Conservation (phyloP, 2,113 vertebrate species). For the Colaptes auratus region DNA sequence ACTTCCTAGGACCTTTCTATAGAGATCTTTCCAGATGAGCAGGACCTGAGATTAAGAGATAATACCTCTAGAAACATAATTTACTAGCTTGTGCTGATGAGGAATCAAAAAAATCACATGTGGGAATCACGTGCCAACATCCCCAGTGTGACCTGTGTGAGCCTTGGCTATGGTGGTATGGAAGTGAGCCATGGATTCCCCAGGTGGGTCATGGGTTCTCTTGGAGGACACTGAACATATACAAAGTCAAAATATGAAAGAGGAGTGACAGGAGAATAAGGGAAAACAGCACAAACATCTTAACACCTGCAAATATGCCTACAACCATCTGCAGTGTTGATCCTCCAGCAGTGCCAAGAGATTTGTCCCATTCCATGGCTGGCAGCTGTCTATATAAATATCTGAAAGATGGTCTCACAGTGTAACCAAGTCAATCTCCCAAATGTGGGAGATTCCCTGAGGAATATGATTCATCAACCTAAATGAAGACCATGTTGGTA, state of each 20-base stretch:
- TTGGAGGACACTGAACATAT: not conserved
- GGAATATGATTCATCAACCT: not conserved
- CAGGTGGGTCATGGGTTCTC: not conserved
- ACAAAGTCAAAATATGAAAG: not conserved
- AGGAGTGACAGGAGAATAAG: not conserved
- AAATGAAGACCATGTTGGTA: accelerated
- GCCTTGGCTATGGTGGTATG: not conserved
- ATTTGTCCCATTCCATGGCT: not conserved
- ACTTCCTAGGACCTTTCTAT: not conserved
- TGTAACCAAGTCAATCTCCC: not conserved
- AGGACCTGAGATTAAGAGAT: not conserved
- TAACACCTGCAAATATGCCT: not conserved
- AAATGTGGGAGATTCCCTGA: not conserved
- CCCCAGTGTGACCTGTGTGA: not conserved
- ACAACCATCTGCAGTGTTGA: not conserved
- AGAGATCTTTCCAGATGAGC: not conserved
- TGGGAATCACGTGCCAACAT: not conserved
- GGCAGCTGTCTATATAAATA: not conserved
- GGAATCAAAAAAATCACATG: accelerated
- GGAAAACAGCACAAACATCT: not conserved
- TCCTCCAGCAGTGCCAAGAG: not conserved
- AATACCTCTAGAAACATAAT: not conserved
- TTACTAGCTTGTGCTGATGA: not conserved
- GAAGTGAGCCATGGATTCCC: not conserved
- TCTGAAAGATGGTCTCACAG: not conserved